Base-by-base conservation (phyloP, 1,140 invertebrate species). In the Lepidurus arcticus region DNA sequence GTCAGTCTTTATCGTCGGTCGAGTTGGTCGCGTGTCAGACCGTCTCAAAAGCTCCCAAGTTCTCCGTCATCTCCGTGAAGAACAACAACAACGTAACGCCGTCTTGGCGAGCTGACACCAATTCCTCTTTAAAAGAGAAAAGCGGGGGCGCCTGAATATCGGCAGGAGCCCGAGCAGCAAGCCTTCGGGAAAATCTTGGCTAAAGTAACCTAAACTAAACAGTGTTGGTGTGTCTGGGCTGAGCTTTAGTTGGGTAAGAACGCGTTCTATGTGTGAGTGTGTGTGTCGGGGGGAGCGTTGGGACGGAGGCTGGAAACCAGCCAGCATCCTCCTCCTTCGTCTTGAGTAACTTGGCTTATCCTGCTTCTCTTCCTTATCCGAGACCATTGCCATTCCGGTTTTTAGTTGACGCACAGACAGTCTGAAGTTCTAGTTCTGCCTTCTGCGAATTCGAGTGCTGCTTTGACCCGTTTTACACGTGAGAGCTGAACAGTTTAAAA, bases 251-350 rank as follows among this genome's bases (percentile, higher is more conserved):
- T 65, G 21, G 53, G 53, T 13, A 65, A 13, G 53, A 65, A 65
- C 16, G 53, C 53, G 53, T 65, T 65, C 34, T 34, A 34, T 34
- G 34, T 4, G 4, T 34, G 34, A 34, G 34, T 34, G 34, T 34
- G 11, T 65, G 53, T 13, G 16, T 65, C 53, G 53, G 53, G 9
- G 21, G 21, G 13, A 65, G 34, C 21, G 53, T 65, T 65, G 53
- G 53, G 53, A 65, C 21, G 13, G 53, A 65, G 53, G 53, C 53
- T 65, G 53, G 53, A 65, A 65, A 65, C 53, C 53, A 65, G 53
- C 53, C 53, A 65, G 53, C 53, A 65, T 65, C 53, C 53, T n/a
- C 53, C 53, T 65, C 53, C 53, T 65, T 65, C 34, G 53, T 65
- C 53, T 65, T 65, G 53, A 65, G 53, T 65, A 65, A 65, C 53